Conservation (phyloP, 2,888 invertebrate species). For the Acrobasis repandana region DNA sequence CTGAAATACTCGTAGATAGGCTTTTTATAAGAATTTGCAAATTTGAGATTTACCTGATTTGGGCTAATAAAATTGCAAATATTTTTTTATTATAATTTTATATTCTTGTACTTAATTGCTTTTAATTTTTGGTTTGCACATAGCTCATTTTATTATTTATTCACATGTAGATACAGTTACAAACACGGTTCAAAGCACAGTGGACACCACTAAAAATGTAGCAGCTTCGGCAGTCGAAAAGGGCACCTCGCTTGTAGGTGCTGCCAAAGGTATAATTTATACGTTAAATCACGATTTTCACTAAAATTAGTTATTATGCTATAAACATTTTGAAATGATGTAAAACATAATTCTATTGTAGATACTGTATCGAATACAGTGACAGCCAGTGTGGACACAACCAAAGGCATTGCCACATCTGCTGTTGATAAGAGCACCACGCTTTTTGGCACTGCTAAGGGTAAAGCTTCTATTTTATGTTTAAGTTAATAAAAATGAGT, state of each 20-base stretch:
- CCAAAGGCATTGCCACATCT: constrained; percentile 44
- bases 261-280: constrained; percentile 46
- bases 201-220: constrained; percentile 54
- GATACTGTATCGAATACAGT: constrained; percentile 25
- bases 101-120: no score
- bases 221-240: constrained; percentile 47
- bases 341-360: constrained; percentile 31
- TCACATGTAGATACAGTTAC: constrained; percentile 46
- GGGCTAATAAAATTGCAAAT: no score
- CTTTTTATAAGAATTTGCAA: no score
- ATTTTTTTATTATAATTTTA: no score
- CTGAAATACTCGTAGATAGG: no score
- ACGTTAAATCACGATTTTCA: no score
- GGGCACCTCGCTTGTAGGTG: constrained; percentile 42
- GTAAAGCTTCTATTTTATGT: not conserved
- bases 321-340: not conserved
- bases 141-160: not conserved
- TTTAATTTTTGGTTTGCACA: no score
- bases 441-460: constrained; percentile 5
- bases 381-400: constrained; percentile 31
- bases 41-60: no score
- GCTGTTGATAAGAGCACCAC: constrained; percentile 42
- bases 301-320: no score
- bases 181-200: constrained; percentile 44
- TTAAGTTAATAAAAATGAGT: no score